Evolutionary conservation across 2,797 vertebrate species (phyloP).

Genomic region (Cryptoblepharus egeriae): DNA sequence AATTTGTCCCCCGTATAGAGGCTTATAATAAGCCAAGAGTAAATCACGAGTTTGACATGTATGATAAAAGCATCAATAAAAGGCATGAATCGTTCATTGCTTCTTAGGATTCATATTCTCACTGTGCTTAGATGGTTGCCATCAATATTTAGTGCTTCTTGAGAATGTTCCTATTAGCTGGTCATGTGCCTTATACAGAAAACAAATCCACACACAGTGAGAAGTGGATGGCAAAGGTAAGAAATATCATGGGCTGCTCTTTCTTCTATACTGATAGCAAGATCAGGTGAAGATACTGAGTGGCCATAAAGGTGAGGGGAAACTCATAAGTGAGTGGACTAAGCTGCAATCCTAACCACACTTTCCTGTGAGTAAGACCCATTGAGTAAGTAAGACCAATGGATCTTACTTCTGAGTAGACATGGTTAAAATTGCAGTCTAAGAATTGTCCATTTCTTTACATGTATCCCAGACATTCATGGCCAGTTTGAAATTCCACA

Average conservation of each 20-base stretch:
- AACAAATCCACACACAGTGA: too few species aligned
- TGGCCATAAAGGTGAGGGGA: neutral
- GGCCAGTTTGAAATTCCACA: neutral
- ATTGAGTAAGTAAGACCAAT: too few species aligned
- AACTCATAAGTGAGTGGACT: too few species aligned
- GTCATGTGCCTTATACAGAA: neutral
- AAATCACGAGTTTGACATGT: neutral
- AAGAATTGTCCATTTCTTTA: neutral
- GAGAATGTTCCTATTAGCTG: neutral
- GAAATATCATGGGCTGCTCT: neutral
- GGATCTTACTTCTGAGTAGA: too few species aligned
- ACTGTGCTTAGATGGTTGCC: neutral
- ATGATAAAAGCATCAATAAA: slow-evolving; percentile 23
- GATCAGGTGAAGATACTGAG: neutral
- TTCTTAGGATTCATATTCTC: neutral
- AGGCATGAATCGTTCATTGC: neutral
- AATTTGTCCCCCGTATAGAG: neutral
- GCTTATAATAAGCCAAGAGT: neutral
- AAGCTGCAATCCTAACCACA: too few species aligned
- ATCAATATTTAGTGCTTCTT: neutral
- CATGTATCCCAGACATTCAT: neutral
- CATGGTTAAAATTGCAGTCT: too few species aligned
- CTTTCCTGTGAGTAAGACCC: too few species aligned
- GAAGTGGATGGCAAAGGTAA: neutral
- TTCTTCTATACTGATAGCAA: neutral